Percentiles rank a stretch among this genome's conserved stretches.
Conservation (phyloP, 2,797 vertebrate species). For the Carcharodon carcharias region DNA sequence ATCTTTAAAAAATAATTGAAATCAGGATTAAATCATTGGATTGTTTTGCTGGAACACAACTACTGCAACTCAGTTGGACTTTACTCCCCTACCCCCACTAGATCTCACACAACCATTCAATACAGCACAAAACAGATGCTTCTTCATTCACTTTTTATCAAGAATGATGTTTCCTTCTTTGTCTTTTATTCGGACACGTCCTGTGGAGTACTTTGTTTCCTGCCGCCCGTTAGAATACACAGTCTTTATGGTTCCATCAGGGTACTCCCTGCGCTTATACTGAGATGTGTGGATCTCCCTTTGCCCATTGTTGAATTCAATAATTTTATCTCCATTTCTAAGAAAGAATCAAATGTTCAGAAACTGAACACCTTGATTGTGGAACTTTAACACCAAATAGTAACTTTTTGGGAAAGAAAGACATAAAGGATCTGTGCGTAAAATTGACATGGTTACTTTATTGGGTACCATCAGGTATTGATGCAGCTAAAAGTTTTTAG, state of each 20-base stretch:
- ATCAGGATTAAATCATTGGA: not conserved
- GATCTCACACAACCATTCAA: not conserved
- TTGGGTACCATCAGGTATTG: not conserved
- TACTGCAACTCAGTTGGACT: not conserved
- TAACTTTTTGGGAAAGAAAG: not conserved
- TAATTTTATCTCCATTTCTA: slow-evolving; percentile 61
- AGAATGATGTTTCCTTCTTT: slow-evolving; percentile 44
- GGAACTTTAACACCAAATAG: not conserved
- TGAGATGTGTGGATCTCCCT: slow-evolving; percentile 57
- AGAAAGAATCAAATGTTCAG: slow-evolving; percentile 31
- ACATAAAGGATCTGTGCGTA: not conserved
- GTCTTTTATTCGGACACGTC: slow-evolving; percentile 50
- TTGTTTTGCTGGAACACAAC: not conserved
- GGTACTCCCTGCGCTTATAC: slow-evolving; percentile 60
- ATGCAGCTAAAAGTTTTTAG: not conserved
- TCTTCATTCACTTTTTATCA: slow-evolving; percentile 46
- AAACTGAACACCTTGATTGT: not conserved
- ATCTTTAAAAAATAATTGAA: not conserved
- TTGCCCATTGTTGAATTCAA: slow-evolving; percentile 59
- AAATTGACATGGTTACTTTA: not conserved
- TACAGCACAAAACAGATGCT: not conserved
- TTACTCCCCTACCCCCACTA: no score
- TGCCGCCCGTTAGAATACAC: slow-evolving; percentile 52
- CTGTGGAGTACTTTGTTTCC: slow-evolving; percentile 54
- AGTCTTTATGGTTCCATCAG: slow-evolving; percentile 59